These are phyloP conservation scores for Thymelicus lineola DNA, from an alignment of 2,888 invertebrate genomes.

Conservation along the genomic window DNA sequence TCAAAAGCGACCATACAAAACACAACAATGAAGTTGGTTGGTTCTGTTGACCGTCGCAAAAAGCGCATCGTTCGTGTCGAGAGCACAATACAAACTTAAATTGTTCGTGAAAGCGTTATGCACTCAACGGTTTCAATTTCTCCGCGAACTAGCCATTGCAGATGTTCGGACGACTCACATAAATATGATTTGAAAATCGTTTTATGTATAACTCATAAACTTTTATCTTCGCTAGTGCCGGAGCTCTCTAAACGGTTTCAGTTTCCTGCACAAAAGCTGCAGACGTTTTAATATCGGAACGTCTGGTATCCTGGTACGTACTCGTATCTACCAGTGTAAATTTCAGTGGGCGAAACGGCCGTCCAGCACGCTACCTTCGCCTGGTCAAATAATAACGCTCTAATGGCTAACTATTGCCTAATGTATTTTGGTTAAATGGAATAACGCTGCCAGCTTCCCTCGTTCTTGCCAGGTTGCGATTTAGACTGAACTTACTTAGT, in stretches of 20 bases:
- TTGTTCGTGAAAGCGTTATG: slow-evolving; percentile 82
- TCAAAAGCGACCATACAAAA: slow-evolving; percentile 59
- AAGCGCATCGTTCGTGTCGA: slow-evolving; percentile 68
- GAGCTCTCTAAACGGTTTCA: slow-evolving; percentile 71
- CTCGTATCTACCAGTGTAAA: slow-evolving; percentile 73
- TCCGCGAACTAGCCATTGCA: slow-evolving; percentile 77
- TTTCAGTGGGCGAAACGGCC: slow-evolving; percentile 72
- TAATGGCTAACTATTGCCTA: slow-evolving; percentile 81
- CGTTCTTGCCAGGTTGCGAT: slow-evolving; percentile 67
- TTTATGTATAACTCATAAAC: slow-evolving; percentile 84
- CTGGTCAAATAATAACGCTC: slow-evolving; percentile 80
- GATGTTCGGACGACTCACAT: slow-evolving; percentile 78
- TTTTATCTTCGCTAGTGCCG: slow-evolving; percentile 76
- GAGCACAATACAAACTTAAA: slow-evolving; percentile 81
- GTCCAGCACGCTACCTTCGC: slow-evolving; percentile 76
- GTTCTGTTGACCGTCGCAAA: slow-evolving; percentile 73
- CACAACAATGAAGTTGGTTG: slow-evolving; percentile 72
- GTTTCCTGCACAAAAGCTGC: slow-evolving; percentile 79
- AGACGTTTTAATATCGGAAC: slow-evolving; percentile 80
- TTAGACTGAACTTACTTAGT: slow-evolving; percentile 67
- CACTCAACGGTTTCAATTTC: slow-evolving; percentile 82
- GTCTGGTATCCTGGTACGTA: slow-evolving; percentile 60
- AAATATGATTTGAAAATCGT: slow-evolving; percentile 85
- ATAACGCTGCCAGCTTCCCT: slow-evolving; percentile 62
- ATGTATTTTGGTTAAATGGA: slow-evolving; percentile 80